Evolutionary conservation across 2,888 invertebrate species (phyloP), one percentile per base, ranked within the genome.

Genomic region (Dorcus hopei): DNA sequence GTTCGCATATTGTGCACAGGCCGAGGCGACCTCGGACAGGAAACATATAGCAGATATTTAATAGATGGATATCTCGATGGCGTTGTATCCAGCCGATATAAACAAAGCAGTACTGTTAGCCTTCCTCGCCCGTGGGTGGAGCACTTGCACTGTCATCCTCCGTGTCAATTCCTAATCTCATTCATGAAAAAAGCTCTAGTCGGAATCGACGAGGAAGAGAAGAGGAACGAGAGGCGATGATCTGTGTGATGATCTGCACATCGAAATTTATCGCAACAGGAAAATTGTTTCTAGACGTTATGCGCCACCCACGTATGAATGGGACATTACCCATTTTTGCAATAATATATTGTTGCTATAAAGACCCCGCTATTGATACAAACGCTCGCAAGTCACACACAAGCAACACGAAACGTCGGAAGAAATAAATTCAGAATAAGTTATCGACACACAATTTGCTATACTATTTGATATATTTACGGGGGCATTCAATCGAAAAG

Each of bases 11-110:
- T 53, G 23, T 50, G 38, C 14, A 50, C 19, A 26, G 40, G 33
- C 33, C 16, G 11, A 23, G 8, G 53, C 7, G 33, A 55, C 41
- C 49, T 45, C 41, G 59, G 62, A 65, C 67, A 67, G 67, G 67
- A 65, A 67, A 67, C 67, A 64, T 65, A 66, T 64, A 64, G 61
- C 51, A 63, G 65, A 65, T 65, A 65, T 63, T 64, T 61, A 65
- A 59, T 59, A 63, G 67, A 65, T 67, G 61, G 61, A 62, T 65
- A 65, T 67, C 67, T 65, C 55, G 57, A 58, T 61, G 58, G 52
- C 62, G 62, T 59, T 58, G 63, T 64, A 63, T 57, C 58, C 61
- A 45, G 45, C 23, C 45, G 45, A 45, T 45, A 45, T 45, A 45
- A 45, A 45, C 45, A 45, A 45, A 45, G 45, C 45, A 45, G 45